These are phyloP conservation scores for Rhinolophus sinicus DNA, from an alignment of 2,113 vertebrate genomes.

Conservation along the genomic window DNA sequence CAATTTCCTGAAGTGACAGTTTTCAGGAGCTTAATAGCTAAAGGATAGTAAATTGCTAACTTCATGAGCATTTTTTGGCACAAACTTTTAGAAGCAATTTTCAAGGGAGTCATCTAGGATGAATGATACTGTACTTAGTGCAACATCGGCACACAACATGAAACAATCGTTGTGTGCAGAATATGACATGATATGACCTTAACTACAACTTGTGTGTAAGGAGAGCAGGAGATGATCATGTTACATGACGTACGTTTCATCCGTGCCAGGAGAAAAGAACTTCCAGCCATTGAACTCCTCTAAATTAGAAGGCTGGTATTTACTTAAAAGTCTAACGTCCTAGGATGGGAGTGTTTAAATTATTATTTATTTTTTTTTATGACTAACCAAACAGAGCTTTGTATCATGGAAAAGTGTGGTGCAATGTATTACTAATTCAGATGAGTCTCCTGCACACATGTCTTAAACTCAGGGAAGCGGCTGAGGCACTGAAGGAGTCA, in stretches of 20 bases:
- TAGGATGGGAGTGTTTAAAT: background rate
- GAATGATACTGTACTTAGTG: slow-evolving; percentile 85
- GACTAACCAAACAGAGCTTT: background rate
- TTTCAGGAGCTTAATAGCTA: slow-evolving; percentile 82
- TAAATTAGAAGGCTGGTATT: slow-evolving; percentile 62
- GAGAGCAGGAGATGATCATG: slow-evolving; percentile 66
- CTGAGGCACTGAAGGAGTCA: accelerated
- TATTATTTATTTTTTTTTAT: background rate
- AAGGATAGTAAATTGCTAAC: slow-evolving; percentile 84
- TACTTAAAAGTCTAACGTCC: slow-evolving; percentile 15
- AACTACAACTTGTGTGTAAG: slow-evolving; percentile 78
- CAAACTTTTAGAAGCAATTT: slow-evolving; percentile 88
- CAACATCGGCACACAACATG: slow-evolving; percentile 75
- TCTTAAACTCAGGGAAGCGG: background rate
- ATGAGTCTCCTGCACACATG: accelerated
- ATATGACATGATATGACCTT: slow-evolving; percentile 80
- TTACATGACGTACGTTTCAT: slow-evolving; percentile 76
- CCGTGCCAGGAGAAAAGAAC: slow-evolving; percentile 65
- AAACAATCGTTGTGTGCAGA: slow-evolving; percentile 77
- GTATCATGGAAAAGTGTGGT: background rate
- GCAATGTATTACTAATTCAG: accelerated
- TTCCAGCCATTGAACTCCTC: slow-evolving; percentile 53
- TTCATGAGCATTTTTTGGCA: slow-evolving; percentile 86
- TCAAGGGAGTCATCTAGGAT: slow-evolving; percentile 84
- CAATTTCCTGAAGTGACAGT: slow-evolving; percentile 84